phyloP scores from a whole-genome alignment of 2,797 vertebrate species.

The Danio choprae region DNA sequence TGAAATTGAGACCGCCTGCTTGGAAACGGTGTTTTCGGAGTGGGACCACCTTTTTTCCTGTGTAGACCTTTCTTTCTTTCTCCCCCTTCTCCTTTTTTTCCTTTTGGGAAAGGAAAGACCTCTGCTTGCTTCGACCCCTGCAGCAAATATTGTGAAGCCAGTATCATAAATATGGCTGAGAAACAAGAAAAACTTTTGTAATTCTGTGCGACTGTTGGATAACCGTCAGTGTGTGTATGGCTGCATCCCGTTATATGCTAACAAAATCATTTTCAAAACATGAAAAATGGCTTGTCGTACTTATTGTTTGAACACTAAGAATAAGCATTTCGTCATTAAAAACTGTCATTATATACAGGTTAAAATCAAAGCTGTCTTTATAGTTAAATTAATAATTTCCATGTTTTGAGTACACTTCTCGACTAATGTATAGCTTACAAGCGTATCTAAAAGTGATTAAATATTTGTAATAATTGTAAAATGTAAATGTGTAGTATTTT shows the following conservation, averaged over 20 bases:
- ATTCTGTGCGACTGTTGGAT: background rate
- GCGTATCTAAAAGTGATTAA: background rate
- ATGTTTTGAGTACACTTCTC: background rate
- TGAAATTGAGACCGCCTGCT: constrained; percentile 32
- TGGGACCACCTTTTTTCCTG: constrained; percentile 72
- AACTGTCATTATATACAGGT: background rate
- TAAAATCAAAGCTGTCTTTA: background rate
- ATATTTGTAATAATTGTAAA: background rate
- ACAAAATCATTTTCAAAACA: background rate
- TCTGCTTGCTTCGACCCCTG: constrained; percentile 72
- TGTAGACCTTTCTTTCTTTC: constrained; percentile 63
- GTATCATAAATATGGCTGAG: constrained; percentile 21
- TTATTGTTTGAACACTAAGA: background rate
- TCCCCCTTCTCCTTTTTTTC: constrained; percentile 35
- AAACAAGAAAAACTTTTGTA: background rate
- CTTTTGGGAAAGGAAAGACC: constrained; percentile 64
- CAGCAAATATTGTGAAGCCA: constrained; percentile 55
- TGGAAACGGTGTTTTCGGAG: constrained; percentile 72
- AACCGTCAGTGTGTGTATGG: background rate
- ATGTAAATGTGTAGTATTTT: background rate
- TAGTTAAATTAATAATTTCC: too few relatives aligned
- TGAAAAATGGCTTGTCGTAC: background rate
- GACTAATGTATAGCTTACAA: background rate
- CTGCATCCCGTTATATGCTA: background rate
- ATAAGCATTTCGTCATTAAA: background rate